Evolutionary conservation across 2,797 vertebrate species (phyloP), one percentile per base, ranked within the genome.

Genomic region (Sardinella longiceps): DNA sequence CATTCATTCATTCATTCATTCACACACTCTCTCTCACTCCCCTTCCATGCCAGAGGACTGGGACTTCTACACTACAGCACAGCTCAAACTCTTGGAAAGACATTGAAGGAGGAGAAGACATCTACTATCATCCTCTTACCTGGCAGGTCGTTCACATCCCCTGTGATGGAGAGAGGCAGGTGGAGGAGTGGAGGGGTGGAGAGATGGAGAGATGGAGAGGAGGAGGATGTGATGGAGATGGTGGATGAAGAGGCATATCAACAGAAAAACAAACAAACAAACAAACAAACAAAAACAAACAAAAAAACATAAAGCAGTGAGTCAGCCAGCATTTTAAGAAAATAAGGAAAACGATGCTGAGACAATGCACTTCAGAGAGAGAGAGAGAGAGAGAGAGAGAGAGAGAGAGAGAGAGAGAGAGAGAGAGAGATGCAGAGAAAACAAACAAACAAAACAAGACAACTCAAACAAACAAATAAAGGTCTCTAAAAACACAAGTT

Each of bases 101-200:
- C 39, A 37, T 18, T 11, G 58, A 11, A 51, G 23, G 82, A 51
- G 23, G 82, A 63, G 30, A 70, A 5, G 23, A 83, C 50, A 83
- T 3, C 2, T 5, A 39, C 66, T 81, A 84, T 56, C 33, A 33
- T 37, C 48, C 74, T 86, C 97, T 97, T 97, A 98, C 98, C 98
- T 98, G 97, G 93, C 89, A 95, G 93, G 89, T 98, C 97, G 87
- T 92, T 90, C 92, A 93, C 90, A 92, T 97, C 97, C 94, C 97
- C 98, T 99, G 96, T 93, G 90, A 81, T 90, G 89, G 51, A 89
- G 66, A 92, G 92, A 94, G 95, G 94, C 94, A 93, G 95, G 96
- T 96, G 96, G 91, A 94, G 93, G 95, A 92, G 96, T 97, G 96
- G 96, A 92, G 94, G 6, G 33, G 39, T 37, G 66, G 15, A 39